Evolutionary conservation across 1,140 invertebrate genomes (phyloP), one percentile per base, ranked within the genome.

Genomic region (Brachionus plicatilis): DNA sequence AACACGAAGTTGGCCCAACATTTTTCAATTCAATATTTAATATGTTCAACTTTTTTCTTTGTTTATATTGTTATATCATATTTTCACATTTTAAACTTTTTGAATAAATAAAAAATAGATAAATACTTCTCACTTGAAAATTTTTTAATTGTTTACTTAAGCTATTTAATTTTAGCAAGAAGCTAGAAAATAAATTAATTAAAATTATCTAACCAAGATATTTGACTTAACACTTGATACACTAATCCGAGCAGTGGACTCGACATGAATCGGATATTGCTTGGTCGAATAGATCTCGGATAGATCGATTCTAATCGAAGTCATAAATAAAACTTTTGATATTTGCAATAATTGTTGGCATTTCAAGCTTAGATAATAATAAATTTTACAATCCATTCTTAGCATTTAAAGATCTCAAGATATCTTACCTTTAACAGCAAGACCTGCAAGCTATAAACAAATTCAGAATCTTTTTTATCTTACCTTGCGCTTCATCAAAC

Each of bases 341-440:
- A 68, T 68, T 68, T 68, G 66, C 53, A 60, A 20, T 60, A 60
- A 60, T 60, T 24, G 20, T 24, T 60, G 53, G 53, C 53, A 60
- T 60, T 60, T 60, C 17, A 60, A 60, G 17, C 53, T 60, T 20
- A 60, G 53, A 60, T 60, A 60, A 12, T 33, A 68, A 72, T 72
- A 72, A 72, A 72, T 72, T 17, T 72, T 72, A 60, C 1, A 60
- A 9, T 60, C 53, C 9, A 60, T 72, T 37, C 41, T 20, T 72
- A 45, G 43, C 68, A 72, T 72, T 72, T 72, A 72, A 20, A 72
- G 37, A 72, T 41, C n/a, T 72, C 68, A 72, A 72, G 68, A 72
- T 72, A 72, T 72, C 11, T 72, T 72, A 72, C 68, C 68, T 72
- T 72, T 72, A 72, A 41, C 68, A 72, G 68, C 68, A 72, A 72